Evolutionary conservation across 2,113 vertebrate genomes (phyloP).

Genomic region (Pogonocichla stellata): DNA sequence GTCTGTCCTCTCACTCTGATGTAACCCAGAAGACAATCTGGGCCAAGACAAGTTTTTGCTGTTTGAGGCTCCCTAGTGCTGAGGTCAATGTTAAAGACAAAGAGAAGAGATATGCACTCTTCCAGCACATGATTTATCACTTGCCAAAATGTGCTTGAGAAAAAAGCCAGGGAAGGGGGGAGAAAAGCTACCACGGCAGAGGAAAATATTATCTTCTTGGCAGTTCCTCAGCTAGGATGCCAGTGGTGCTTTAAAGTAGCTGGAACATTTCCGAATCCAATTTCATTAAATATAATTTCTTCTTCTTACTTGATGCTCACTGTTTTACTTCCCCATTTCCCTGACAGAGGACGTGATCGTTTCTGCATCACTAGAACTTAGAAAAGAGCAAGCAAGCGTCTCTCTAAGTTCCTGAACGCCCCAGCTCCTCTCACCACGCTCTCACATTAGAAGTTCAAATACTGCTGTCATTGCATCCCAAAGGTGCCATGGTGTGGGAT

Average conservation of each 20-base stretch:
- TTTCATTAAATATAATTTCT: constrained; percentile 35
- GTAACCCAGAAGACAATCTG: not conserved
- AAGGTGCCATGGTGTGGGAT: accelerated
- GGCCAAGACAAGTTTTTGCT: not conserved
- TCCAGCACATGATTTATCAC: constrained; percentile 35
- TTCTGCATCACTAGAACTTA: not conserved
- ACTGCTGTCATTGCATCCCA: accelerated
- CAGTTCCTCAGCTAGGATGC: not conserved
- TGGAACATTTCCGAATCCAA: not conserved
- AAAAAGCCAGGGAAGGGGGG: not conserved
- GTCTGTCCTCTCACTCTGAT: not conserved
- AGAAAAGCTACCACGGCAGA: not conserved
- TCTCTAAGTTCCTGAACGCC: not conserved
- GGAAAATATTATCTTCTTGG: not conserved
- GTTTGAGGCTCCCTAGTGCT: not conserved
- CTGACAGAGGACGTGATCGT: not conserved
- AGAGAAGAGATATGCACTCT: not conserved
- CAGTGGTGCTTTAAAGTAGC: not conserved
- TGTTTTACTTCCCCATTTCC: not conserved
- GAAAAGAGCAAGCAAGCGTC: not conserved
- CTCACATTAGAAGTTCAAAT: not conserved
- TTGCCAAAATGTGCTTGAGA: not conserved
- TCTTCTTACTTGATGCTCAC: not conserved
- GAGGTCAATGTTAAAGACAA: constrained; percentile 53
- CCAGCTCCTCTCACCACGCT: accelerated